Conservation (phyloP, 2,113 vertebrate species). For the Puffinus mauretanicus region DNA sequence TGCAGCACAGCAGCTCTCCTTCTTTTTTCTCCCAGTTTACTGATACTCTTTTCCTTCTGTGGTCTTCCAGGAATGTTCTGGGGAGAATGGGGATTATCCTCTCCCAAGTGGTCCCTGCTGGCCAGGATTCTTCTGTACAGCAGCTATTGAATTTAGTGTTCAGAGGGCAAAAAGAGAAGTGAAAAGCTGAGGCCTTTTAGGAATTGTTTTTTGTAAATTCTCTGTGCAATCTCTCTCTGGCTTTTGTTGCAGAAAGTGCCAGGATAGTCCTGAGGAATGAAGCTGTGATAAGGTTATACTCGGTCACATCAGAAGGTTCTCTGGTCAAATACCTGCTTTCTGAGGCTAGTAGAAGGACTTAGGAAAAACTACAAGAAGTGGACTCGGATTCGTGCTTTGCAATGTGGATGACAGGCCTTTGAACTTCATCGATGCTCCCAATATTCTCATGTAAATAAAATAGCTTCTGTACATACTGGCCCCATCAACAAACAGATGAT, state of each 20-base stretch:
- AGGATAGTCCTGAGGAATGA: neutral
- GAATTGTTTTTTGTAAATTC: neutral
- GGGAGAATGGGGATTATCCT: constrained; percentile 81
- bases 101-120: constrained; percentile 80
- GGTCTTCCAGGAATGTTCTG: constrained; percentile 77
- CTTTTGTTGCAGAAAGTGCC: neutral
- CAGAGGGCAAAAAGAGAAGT: neutral
- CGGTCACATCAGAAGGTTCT: neutral
- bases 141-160: constrained; percentile 59
- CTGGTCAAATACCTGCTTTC: neutral
- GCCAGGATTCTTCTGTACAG: constrained; percentile 81
- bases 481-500: neutral
- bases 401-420: neutral
- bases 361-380: neutral
- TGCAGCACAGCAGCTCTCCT: neutral
- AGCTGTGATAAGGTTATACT: neutral
- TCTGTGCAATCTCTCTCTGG: neutral
- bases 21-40: neutral
- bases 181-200: neutral
- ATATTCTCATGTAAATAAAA: neutral
- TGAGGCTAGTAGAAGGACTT: neutral
- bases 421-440: neutral
- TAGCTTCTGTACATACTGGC: neutral
- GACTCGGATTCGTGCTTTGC: neutral
- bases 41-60: neutral